Base-by-base conservation (phyloP, 2,113 vertebrate species). In the Dendrocopos noguchii region DNA sequence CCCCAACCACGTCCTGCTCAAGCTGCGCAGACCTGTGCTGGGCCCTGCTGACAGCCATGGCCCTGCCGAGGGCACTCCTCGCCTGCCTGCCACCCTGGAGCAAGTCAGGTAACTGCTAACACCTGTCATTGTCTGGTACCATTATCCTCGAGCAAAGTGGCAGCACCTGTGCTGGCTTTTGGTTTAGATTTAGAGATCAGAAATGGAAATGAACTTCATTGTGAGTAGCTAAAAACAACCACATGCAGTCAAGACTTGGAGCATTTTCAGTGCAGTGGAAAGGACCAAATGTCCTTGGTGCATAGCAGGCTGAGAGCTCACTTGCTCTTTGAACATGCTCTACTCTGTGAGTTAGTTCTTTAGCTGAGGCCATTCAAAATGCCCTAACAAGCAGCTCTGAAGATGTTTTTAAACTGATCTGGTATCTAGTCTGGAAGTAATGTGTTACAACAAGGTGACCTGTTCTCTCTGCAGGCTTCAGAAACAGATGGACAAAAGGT, bases 401-500 rank as follows among this genome's bases (percentile, higher is more conserved):
- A 73, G 36, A 16, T 66, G 2, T 80, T 75, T 83, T 44, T 57
- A 55, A 63, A 79, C 76, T 44, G 0, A 16, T 24, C 28, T 78
- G 16, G 2, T 82, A 19, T 52, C 25, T 10, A 36, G 15, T 47
- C 11, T 71, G 39, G 81, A 74, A 66, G 5, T 20, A n/a, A 15
- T 83, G 13, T 67, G 15, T 34, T 72, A 7, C 71, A 56, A 66
- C 24, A 27, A 78, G 4, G 19, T 84, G 73, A 33, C 7, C 91
- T 78, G 16, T 47, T 63, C 2, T 21, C 27, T 92, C 75, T 90
- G 71, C 80, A 99, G 99, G 97, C 98, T 99, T 82, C 98, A 99
- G 96, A 98, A 98, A 72, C 98, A 99, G 95, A 98, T 99, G 96
- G 99, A 99, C 97, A 98, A 99, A 97, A 99, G 98, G 71, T 99